Evolutionary conservation across 2,888 invertebrate species (phyloP).

Genomic region (Archips xylosteana): DNA sequence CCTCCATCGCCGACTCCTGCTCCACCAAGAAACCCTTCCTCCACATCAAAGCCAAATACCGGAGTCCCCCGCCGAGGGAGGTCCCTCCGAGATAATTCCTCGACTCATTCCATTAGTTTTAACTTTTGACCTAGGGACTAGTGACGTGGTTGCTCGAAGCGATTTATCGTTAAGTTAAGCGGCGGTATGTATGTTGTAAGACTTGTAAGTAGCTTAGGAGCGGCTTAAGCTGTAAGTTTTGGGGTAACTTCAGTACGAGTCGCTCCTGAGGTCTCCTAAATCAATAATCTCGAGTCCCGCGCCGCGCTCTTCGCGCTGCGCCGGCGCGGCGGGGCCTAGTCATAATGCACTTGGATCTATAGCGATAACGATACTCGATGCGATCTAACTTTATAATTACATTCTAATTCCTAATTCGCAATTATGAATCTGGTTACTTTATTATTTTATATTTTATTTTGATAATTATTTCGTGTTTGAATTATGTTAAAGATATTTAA

Average conservation of each 20-base stretch:
- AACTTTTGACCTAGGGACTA: constrained; percentile 50
- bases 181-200: constrained; percentile 40
- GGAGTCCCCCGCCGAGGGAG: constrained; percentile 88
- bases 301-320: neutral
- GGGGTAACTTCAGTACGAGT: neutral
- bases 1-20: constrained; percentile 69
- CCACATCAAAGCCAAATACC: constrained; percentile 90
- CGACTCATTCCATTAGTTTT: constrained; percentile 70
- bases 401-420: constrained; percentile 49
- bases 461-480: constrained; percentile 47
- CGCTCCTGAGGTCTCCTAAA: constrained; percentile 61
- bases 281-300: constrained; percentile 63
- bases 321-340: constrained; percentile 64
- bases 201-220: constrained; percentile 59
- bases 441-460: constrained; percentile 50
- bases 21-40: constrained; percentile 85
- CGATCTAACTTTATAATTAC: constrained; percentile 47
- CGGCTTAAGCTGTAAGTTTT: neutral
- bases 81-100: constrained; percentile 84
- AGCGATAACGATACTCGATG: constrained; percentile 30
- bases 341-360: constrained; percentile 56
- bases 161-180: constrained; percentile 46
- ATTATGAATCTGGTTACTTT: constrained; percentile 59
- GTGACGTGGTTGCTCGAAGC: constrained; percentile 26
- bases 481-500: constrained; percentile 40